Evolutionary conservation across 1,140 invertebrate species (phyloP).

Genomic region (Kradibia gibbosae): DNA sequence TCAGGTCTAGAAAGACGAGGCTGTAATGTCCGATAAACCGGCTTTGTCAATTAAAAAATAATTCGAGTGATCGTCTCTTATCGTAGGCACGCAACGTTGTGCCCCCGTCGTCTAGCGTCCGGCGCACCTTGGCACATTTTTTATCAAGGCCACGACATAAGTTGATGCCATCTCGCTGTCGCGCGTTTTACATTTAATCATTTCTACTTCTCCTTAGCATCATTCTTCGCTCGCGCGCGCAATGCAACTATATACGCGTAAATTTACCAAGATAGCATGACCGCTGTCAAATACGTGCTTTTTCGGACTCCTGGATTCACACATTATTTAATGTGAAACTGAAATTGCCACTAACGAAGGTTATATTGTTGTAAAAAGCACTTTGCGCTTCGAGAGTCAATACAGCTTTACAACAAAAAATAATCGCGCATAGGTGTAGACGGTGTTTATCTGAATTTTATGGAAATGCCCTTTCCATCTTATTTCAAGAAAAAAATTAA

Average conservation of each 20-base stretch:
- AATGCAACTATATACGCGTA: not conserved
- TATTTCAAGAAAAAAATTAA: not conserved
- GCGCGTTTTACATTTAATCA: not conserved
- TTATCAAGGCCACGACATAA: not conserved
- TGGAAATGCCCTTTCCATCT: not conserved
- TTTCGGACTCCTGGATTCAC: too few species aligned
- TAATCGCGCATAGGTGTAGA: not conserved
- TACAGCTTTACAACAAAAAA: not conserved
- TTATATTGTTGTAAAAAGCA: not conserved
- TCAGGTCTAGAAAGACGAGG: not conserved
- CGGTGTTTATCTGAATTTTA: not conserved
- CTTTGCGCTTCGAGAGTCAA: not conserved
- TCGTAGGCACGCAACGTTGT: not conserved
- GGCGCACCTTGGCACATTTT: conserved; percentile 15
- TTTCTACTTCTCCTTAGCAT: not conserved
- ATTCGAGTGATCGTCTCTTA: not conserved
- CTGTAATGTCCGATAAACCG: not conserved
- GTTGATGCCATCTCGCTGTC: not conserved
- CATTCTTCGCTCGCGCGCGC: not conserved
- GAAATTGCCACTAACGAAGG: not conserved
- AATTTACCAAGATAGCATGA: not conserved
- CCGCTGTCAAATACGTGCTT: not conserved
- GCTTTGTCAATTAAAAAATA: conserved; percentile 9
- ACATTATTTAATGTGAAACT: too few species aligned
- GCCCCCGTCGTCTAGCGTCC: not conserved